Base-by-base conservation (phyloP, 2,113 vertebrate genomes). In the Myotis yumanensis region DNA sequence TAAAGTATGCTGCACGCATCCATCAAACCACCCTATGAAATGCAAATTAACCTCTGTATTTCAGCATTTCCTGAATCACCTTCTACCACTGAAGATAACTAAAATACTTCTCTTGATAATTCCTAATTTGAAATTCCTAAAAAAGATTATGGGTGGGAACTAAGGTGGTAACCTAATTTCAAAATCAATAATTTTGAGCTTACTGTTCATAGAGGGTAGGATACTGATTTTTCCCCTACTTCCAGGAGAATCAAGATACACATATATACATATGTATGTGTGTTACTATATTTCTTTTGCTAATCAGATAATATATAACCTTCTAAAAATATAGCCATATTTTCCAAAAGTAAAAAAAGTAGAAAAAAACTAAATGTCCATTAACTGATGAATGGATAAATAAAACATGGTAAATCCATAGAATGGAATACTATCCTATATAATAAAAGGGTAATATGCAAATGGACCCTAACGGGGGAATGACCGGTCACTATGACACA, bases 121-220 rank as follows among this genome's bases (percentile, higher is more conserved):
- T 82, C 52, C 51, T 87, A 92, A 91, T 51, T 93, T 89, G 18
- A 86, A 95, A 96, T 93, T 92, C 40, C 76, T 93, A 54, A 87
- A 91, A 95, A 92, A 71, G 4, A 28, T 82, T 48, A 89, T 46
- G 37, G 11, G 35, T 95, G 20, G 64, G 52, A 95, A 93, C 30
- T 85, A 54, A 95, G 52, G 25, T 46, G n/a, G 73, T 86, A 48
- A 72, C 16, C 57, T 85, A 59, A 82, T 46, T 72, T 68, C 11
- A 93, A 89, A 93, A 73, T 91, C n/a, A 69, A 17, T 59, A 48
- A 94, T 92, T 82, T 62, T 89, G 64, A 86, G 80, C 23, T 62
- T 93, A 46, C 3, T 95, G 8, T 51, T 52, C 72, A 62, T 40
- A 51, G 18, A 30, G 2, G 22, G 35, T 40, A 35, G 32, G 40